These are phyloP conservation scores for Chionodraco myersi DNA, from an alignment of 2,113 vertebrate species.

Conservation along the genomic window DNA sequence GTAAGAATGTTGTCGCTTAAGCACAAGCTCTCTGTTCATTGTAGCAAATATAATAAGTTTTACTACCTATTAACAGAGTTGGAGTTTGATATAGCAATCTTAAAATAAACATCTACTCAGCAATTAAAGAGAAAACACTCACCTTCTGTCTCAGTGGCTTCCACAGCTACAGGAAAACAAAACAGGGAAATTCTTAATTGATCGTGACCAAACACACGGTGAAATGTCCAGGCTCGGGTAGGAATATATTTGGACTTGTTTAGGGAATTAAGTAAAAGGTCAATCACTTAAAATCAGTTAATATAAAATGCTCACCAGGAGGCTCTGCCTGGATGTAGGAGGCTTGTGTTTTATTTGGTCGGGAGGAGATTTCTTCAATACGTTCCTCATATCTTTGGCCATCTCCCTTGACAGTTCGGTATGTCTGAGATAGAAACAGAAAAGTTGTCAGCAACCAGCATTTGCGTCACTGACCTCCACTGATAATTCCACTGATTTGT, in stretches of 20 bases:
- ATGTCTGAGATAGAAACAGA: conserved; percentile 60
- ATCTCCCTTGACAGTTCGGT: conserved; percentile 72
- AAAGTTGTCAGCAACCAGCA: neutral
- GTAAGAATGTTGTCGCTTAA: neutral
- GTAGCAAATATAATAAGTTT: neutral
- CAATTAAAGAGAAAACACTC: conserved; percentile 14
- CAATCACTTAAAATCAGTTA: neutral
- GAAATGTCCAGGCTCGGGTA: neutral
- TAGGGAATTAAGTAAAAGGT: neutral
- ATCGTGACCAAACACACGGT: neutral
- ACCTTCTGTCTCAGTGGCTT: conserved; percentile 33
- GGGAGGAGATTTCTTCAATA: conserved; percentile 69
- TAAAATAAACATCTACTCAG: neutral
- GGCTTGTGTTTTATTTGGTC: conserved; percentile 14
- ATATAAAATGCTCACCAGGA: conserved; percentile 58
- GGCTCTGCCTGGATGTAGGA: conserved; percentile 37
- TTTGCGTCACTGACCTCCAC: neutral
- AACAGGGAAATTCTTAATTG: neutral
- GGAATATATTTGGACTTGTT: neutral
- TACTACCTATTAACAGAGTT: neutral
- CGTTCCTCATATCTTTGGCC: conserved; percentile 72
- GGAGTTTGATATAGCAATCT: conserved; percentile 18
- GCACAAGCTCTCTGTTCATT: neutral
- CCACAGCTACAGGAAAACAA: conserved; percentile 29
- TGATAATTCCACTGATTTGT: neutral